phyloP scores from a whole-genome alignment of 2,113 vertebrate genomes.

The Heterochromis multidens region DNA sequence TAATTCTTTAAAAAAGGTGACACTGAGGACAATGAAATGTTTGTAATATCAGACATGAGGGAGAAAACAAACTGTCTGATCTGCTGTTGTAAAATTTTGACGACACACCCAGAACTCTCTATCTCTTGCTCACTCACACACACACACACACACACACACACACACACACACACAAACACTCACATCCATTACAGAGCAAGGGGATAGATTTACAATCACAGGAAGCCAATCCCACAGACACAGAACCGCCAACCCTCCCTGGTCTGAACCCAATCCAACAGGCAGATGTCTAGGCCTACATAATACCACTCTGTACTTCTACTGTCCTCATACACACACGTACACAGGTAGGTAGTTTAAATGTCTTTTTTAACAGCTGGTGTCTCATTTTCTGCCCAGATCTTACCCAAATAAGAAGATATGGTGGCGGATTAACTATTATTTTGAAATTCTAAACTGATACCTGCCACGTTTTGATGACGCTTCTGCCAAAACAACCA shows the following conservation, averaged over 20 bases:
- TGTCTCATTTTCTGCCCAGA: neutral
- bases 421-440: neutral
- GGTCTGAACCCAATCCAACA: constrained; percentile 54
- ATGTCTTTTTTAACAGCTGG: neutral
- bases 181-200: constrained; percentile 20
- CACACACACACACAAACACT: constrained; percentile 1
- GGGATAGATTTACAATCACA: constrained; percentile 65
- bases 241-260: constrained; percentile 25
- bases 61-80: constrained; percentile 19
- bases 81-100: neutral
- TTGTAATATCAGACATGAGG: neutral
- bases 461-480: neutral
- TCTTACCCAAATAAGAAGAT: neutral
- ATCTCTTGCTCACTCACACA: neutral
- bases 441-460: neutral
- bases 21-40: neutral
- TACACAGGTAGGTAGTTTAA: neutral
- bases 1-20: neutral
- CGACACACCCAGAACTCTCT: constrained; percentile 6
- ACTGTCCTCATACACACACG: neutral
- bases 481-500: neutral
- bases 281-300: neutral
- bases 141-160: neutral
- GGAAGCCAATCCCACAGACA: constrained; percentile 62
- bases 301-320: neutral